phyloP scores from a whole-genome alignment of 2,113 vertebrate species.

The Podarcis muralis region DNA sequence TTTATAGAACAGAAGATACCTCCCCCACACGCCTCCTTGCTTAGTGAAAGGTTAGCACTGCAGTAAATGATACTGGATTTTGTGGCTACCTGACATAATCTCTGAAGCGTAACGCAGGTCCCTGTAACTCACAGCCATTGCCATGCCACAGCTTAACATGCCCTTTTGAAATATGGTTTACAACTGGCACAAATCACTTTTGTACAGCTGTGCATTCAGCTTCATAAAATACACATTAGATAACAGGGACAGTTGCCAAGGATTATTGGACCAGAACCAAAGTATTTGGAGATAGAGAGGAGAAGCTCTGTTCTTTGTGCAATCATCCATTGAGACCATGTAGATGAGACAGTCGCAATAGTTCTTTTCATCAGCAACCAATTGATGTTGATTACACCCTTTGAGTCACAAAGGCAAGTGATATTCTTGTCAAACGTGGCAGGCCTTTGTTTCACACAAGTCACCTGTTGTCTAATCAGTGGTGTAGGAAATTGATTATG shows the following conservation, averaged over 20 bases:
- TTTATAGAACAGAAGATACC: constrained; percentile 11
- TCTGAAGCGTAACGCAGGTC: constrained; percentile 16
- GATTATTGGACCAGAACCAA: background rate
- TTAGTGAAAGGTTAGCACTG: background rate
- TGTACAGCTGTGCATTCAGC: constrained; percentile 34
- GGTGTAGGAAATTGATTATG: background rate
- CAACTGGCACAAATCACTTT: constrained; percentile 62
- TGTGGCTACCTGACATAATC: background rate
- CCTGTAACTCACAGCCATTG: background rate
- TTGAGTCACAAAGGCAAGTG: background rate
- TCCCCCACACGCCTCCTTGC: background rate
- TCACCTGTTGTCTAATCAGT: background rate
- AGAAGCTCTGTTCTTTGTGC: background rate
- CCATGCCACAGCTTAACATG: constrained; percentile 37
- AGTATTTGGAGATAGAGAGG: background rate
- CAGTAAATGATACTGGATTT: background rate
- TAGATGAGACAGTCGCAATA: background rate
- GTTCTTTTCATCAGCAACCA: background rate
- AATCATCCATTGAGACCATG: background rate
- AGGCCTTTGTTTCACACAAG: background rate
- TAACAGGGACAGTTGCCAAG: background rate
- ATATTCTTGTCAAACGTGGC: background rate
- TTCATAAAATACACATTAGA: constrained; percentile 57
- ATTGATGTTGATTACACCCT: background rate
- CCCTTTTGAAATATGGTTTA: constrained; percentile 49